Percentiles rank a stretch among this genome's conserved stretches.
phyloP scores from a whole-genome alignment of 2,888 invertebrate genomes.

The Lydus trimaculatus region DNA sequence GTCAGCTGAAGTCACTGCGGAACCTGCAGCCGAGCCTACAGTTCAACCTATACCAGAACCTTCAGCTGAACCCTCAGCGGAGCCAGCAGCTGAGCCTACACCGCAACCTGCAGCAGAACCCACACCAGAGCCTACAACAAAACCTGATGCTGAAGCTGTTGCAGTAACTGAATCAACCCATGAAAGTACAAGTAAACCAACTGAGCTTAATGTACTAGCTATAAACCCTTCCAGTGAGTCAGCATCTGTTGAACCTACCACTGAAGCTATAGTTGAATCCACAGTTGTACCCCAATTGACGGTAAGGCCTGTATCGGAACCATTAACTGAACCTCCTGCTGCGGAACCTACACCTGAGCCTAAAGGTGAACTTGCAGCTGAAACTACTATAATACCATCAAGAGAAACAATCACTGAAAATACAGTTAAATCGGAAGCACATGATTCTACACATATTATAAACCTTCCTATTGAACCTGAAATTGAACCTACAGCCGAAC shows the following conservation, averaged over 20 bases:
- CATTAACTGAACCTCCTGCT: neutral
- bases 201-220: neutral
- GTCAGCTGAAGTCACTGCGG: slow-evolving; percentile 45
- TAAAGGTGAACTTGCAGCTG: neutral
- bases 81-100: slow-evolving; percentile 44
- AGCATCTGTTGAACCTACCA: slow-evolving; percentile 15
- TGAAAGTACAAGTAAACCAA: neutral
- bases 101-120: slow-evolving; percentile 36
- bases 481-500: neutral
- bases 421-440: no score
- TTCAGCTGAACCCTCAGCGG: slow-evolving; percentile 21
- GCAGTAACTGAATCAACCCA: slow-evolving; percentile 34
- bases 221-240: slow-evolving; percentile 7
- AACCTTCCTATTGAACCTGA: no score
- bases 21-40: slow-evolving; percentile 45
- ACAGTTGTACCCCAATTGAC: no score
- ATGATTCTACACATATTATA: no score
- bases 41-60: slow-evolving; percentile 37
- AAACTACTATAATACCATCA: neutral
- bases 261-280: slow-evolving; percentile 47
- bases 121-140: slow-evolving; percentile 31
- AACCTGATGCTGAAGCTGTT: slow-evolving; percentile 38
- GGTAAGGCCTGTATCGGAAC: slow-evolving; percentile 23
- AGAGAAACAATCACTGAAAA: no score
- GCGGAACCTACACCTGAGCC: no score